Evolutionary conservation across 2,797 vertebrate genomes (phyloP).

Genomic region (Aselliscus stoliczkanus): DNA sequence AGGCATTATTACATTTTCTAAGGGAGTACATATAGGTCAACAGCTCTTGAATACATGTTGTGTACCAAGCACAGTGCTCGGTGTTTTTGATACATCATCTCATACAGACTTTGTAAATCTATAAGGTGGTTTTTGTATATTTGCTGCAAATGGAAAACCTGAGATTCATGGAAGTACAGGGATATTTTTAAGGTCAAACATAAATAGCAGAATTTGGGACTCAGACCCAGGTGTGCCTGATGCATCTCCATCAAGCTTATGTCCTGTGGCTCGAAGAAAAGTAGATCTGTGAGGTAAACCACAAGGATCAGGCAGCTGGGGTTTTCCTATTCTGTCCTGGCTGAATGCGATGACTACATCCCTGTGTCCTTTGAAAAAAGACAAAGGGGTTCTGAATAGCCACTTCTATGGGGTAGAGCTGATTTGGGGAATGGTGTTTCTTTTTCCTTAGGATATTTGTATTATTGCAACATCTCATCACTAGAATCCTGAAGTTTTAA

Average conservation of each 20-base stretch:
- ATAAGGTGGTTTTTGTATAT: not conserved
- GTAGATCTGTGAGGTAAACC: not conserved
- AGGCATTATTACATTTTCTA: not conserved
- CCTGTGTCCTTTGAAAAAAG: not conserved
- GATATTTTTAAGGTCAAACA: not conserved
- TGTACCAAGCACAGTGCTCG: not conserved
- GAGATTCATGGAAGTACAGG: not conserved
- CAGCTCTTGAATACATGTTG: not conserved
- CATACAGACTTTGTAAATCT: not conserved
- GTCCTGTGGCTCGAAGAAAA: not conserved
- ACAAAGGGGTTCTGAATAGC: not conserved
- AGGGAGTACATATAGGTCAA: not conserved
- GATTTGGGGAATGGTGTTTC: not conserved
- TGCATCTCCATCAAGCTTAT: not conserved
- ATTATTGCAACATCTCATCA: not conserved
- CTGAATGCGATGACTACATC: not conserved
- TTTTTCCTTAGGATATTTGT: not conserved
- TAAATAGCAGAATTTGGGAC: not conserved
- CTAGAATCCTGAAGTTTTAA: not conserved
- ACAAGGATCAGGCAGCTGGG: not conserved
- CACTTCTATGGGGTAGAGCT: not conserved
- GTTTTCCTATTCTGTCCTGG: not conserved
- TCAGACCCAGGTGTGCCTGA: not conserved
- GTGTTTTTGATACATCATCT: not conserved
- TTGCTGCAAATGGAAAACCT: not conserved